These are phyloP conservation scores for Automeris io DNA, from an alignment of 2,888 invertebrate genomes.

Conservation along the genomic window DNA sequence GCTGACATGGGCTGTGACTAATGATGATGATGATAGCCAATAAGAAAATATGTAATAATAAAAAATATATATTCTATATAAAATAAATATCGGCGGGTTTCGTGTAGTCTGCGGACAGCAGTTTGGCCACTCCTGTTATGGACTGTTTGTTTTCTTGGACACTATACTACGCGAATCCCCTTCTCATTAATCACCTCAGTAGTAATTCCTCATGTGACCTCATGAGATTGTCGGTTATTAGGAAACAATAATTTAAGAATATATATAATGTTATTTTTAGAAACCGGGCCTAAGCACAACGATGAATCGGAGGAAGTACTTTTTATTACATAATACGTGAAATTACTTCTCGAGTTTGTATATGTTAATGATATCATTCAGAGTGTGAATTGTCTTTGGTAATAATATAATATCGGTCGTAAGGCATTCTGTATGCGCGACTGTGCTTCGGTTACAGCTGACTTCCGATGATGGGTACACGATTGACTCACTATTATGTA, in stretches of 20 bases:
- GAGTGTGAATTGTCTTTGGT: slow-evolving; percentile 14
- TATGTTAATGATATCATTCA: slow-evolving; percentile 25
- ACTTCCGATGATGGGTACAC: slow-evolving; percentile 36
- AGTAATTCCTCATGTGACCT: too few species aligned
- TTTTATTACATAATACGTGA: slow-evolving; percentile 32
- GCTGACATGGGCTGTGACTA: too few species aligned
- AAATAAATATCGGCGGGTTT: too few species aligned
- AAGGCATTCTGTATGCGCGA: slow-evolving; percentile 27
- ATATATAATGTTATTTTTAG: background rate
- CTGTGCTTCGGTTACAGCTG: slow-evolving; percentile 30
- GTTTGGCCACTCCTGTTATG: too few species aligned
- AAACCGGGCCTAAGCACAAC: slow-evolving; percentile 4
- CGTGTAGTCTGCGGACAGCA: too few species aligned
- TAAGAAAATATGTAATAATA: too few species aligned
- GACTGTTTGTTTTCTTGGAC: too few species aligned
- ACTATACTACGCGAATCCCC: too few species aligned
- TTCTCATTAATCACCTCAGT: too few species aligned
- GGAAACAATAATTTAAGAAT: slow-evolving; percentile 1
- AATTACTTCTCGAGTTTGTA: slow-evolving; percentile 28
- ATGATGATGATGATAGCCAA: too few species aligned
- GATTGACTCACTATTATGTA: slow-evolving; percentile 41
- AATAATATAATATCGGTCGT: slow-evolving; percentile 14
- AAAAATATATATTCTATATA: too few species aligned
- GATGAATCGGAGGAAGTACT: slow-evolving; percentile 41
- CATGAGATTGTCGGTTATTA: background rate